Evolutionary conservation across 2,888 invertebrate genomes (phyloP).

Genomic region (Macaria liturata): DNA sequence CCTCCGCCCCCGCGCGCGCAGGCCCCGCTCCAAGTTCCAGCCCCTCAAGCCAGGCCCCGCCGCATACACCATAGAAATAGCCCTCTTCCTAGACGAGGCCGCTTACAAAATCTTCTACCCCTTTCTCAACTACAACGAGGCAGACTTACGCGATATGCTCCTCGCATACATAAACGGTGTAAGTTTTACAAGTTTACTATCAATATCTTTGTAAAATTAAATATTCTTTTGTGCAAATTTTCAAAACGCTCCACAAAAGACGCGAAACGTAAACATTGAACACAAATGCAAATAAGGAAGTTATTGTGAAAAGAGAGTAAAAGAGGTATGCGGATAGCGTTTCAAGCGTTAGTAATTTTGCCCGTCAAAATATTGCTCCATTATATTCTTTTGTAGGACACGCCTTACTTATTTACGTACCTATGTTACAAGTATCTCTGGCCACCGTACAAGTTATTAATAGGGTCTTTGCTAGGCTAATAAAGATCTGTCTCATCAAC

Average conservation of each 20-base stretch:
- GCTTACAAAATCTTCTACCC: constrained; percentile 88
- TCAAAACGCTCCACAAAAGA: neutral
- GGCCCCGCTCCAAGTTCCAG: constrained; percentile 49
- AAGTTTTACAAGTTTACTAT: constrained; percentile 66
- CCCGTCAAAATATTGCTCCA: too few species aligned
- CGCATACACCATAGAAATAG: constrained; percentile 86
- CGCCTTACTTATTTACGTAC: too few species aligned
- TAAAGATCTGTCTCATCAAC: too few species aligned
- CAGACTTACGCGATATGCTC: constrained; percentile 88
- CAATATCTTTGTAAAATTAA: neutral
- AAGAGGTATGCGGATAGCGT: neutral
- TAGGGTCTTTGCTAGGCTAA: too few species aligned
- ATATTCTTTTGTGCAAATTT: neutral
- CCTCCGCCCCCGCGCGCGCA: constrained; percentile 55
- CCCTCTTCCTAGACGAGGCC: constrained; percentile 89
- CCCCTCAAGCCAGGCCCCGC: constrained; percentile 53
- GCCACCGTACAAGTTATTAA: too few species aligned
- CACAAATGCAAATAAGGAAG: neutral
- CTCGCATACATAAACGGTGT: constrained; percentile 90
- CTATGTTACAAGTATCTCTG: too few species aligned
- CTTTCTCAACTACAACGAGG: constrained; percentile 85
- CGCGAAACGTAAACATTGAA: constrained; percentile 2
- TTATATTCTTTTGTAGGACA: too few species aligned
- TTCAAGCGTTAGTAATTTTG: neutral
- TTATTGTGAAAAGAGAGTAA: neutral